A percentile compares a stretch with the other conserved stretches of the same genome.
Evolutionary conservation across 2,888 invertebrate species (phyloP).

Genomic region (Oligia latruncula): DNA sequence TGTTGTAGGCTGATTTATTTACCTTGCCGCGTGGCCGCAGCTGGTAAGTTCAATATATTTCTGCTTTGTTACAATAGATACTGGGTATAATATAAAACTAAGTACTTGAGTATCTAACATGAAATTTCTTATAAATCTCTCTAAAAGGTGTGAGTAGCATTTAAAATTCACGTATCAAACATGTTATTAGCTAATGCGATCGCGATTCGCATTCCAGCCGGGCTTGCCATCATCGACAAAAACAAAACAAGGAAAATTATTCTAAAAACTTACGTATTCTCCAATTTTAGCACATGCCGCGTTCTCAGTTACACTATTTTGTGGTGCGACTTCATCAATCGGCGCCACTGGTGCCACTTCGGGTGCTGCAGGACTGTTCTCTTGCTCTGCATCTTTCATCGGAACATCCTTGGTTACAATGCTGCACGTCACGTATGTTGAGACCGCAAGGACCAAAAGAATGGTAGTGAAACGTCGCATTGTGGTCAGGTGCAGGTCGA

Average conservation of each 20-base stretch:
- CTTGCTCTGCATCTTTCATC: constrained; percentile 36
- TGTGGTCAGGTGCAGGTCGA: constrained; percentile 47
- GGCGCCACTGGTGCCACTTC: constrained; percentile 14
- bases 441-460: constrained; percentile 65
- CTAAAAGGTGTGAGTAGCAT: neutral
- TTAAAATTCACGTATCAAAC: neutral
- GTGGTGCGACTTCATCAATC: constrained; percentile 14
- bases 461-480: constrained; percentile 63
- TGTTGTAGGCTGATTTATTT: neutral
- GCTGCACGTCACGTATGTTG: constrained; percentile 69
- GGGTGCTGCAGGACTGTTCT: constrained; percentile 27
- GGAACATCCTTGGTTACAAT: constrained; percentile 67
- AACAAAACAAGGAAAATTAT: constrained; percentile 45
- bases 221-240: constrained; percentile 5
- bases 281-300: constrained; percentile 77
- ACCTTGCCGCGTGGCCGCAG: neutral
- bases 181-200: neutral
- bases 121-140: neutral
- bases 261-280: constrained; percentile 77
- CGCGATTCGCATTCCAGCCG: neutral
- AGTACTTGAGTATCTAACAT: neutral
- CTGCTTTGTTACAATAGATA: neutral
- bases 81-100: neutral
- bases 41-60: neutral
- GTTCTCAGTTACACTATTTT: constrained; percentile 32